Base-by-base conservation (phyloP, 2,888 invertebrate genomes). In the Pinctada fucata region DNA sequence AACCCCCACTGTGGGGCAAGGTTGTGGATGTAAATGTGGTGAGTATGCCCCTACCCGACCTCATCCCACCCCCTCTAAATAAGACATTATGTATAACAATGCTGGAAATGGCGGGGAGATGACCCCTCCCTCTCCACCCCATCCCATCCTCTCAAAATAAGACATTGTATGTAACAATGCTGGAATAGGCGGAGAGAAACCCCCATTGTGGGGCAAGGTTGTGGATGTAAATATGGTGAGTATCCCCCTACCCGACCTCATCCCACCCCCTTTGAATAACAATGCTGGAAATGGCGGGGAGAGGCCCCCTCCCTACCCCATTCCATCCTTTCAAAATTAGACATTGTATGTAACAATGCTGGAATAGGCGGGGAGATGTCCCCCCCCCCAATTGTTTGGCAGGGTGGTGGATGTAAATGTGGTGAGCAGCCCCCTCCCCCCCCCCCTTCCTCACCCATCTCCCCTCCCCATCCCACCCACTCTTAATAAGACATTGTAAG, bases 151-250 rank as follows among this genome's bases (percentile, higher is more conserved):
- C 65, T 65, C 65, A 16, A 5, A 16, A n/a, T 65, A 5, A 16
- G 96, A 96, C 91, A 95, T 96, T 82, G 95, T 96, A 13, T 94
- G 96, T 82, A 96, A 96, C 92, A 96, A 96, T 92, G 96, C 96
- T 8, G 96, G 96, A 3, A 95, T 89, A 1, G 88, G 87, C 3
- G 85, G 84, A 1, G 89, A 90, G 78, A 75, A 72, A 45, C 84
- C 83, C 47, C 80, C 84, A 8, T 73, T 79, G 4, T 87, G 88
- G 87, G 87, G 88, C 74, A 72, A 75, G 4, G 82, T 83, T 0
- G 81, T 90, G 2, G 89, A 89, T 66, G 83, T 90, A 31, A 96
- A 96, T 93, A 93, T 96, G 95, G 96, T 91, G 81, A 85, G 85
- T 82, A n/a, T 65, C 5, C 31, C 65, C 31, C 5, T 65, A n/a